Evolutionary conservation across 2,888 invertebrate genomes (phyloP), one percentile per base, ranked within the genome.

Genomic region (Barypeithes pellucidus): DNA sequence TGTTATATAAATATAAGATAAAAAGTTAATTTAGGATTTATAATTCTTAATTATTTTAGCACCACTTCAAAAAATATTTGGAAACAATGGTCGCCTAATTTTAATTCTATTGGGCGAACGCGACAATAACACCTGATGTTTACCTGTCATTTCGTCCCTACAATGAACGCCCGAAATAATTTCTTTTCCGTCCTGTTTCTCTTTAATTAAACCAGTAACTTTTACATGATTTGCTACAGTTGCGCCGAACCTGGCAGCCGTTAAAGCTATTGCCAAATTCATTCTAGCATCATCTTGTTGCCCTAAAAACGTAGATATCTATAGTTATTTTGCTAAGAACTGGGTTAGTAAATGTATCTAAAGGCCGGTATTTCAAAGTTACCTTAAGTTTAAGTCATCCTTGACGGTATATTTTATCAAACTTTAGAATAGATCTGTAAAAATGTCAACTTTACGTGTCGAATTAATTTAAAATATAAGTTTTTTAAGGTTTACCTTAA

Each of bases 211-310:
- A 78, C 92, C 90, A 33, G 90, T 87, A 1, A 95, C 97, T 82
- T 91, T 91, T 33, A 96, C 94, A 86, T 99, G 99, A 88, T 99
- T 99, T 50, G 93, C 94, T 65, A 98, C 94, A 20, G 95, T 95
- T 45, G 98, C 99, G 62, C 99, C 99, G 81, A 97, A 93, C 41
- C 98, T 90, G 0, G 97, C 95, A 0, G 99, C 99, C 0, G 99
- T 98, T 77, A 99, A 85, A 0, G 98, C 97, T 70, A 99, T 93
- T 0, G 98, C 94, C 77, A 99, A 87, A 86, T 98, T 98, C 99
- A 99, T 99, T 76, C 99, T 91, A 0, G 99, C 98, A 87, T 99
- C 99, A 86, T 99, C 99, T 88, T 99, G 99, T 85, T 99, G 99
- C 29, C 98, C 97, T 96, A 84, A 57, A 43, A 39, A 7, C 3